phyloP scores from a whole-genome alignment of 2,888 invertebrate species.

The Belgica antarctica region DNA sequence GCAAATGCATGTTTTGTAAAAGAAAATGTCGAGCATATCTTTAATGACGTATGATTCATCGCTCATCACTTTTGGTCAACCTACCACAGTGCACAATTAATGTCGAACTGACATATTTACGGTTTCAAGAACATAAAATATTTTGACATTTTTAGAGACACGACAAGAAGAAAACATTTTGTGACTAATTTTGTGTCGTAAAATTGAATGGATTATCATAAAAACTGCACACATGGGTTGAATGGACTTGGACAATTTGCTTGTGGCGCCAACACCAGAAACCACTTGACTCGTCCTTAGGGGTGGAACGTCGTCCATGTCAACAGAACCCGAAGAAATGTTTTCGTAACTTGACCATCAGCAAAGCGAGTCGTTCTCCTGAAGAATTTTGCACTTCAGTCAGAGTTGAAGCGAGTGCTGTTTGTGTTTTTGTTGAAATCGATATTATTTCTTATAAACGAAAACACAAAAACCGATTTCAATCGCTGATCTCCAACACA shows the following conservation, averaged over 20 bases:
- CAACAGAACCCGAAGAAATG: neutral
- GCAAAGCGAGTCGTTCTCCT: neutral
- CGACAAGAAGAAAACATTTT: too few species aligned
- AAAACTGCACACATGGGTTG: constrained; percentile 25
- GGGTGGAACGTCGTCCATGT: neutral
- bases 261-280: constrained; percentile 20
- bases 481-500: neutral
- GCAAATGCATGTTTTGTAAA: too few species aligned
- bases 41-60: constrained; percentile 10
- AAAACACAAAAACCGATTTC: neutral
- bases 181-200: neutral
- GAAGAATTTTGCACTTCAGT: neutral
- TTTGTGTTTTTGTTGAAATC: constrained; percentile 20
- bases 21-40: too few species aligned
- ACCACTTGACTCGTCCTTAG: constrained; percentile 21
- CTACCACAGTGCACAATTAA: constrained; percentile 19
- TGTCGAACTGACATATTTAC: too few species aligned
- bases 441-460: constrained; percentile 13
- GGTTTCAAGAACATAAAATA: constrained; percentile 2
- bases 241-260: neutral
- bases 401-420: constrained; percentile 18
- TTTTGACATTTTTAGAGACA: constrained; percentile 30
- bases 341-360: constrained; percentile 24
- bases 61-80: neutral
- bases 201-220: neutral